Conservation (phyloP, 2,888 invertebrate species). For the Panzeria rudis region DNA sequence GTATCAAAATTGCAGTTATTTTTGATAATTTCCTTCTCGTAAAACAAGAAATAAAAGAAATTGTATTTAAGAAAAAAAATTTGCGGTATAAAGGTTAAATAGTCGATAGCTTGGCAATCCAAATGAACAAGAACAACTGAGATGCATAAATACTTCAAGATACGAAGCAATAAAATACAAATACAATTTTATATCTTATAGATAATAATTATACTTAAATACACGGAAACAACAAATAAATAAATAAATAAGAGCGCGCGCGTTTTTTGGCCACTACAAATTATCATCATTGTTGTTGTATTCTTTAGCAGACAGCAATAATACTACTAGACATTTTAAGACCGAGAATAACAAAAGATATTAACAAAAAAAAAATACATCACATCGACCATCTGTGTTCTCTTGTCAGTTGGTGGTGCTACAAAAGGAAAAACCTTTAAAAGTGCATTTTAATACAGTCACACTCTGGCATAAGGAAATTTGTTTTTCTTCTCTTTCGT, state of each 20-base stretch:
- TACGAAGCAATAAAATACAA: slow-evolving; percentile 20
- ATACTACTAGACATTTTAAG: slow-evolving; percentile 27
- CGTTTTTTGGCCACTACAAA: slow-evolving; percentile 44
- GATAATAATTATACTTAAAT: slow-evolving; percentile 50
- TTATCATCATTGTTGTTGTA: slow-evolving; percentile 7
- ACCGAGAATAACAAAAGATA: slow-evolving; percentile 34
- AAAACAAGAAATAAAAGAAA: slow-evolving; percentile 4
- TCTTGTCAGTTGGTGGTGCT: slow-evolving; percentile 62
- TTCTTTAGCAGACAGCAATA: slow-evolving; percentile 8
- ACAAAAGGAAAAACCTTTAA: slow-evolving; percentile 37
- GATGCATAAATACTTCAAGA: slow-evolving; percentile 27
- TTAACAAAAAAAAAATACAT: slow-evolving; percentile 39
- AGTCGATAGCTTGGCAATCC: slow-evolving; percentile 2
- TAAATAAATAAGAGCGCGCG: slow-evolving; percentile 50
- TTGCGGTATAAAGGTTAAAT: slow-evolving; percentile 59
- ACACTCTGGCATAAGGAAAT: background rate
- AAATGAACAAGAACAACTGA: slow-evolving; percentile 20
- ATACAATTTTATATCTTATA: slow-evolving; percentile 30
- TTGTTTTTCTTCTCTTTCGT: background rate
- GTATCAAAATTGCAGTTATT: slow-evolving; percentile 44
- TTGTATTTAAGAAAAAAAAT: background rate
- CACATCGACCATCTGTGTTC: slow-evolving; percentile 68
- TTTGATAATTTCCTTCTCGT: slow-evolving; percentile 29
- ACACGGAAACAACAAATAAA: slow-evolving; percentile 35
- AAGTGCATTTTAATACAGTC: slow-evolving; percentile 27